Evolutionary conservation across 2,888 invertebrate species (phyloP).

Genomic region (Drosophila paramelanica): DNA sequence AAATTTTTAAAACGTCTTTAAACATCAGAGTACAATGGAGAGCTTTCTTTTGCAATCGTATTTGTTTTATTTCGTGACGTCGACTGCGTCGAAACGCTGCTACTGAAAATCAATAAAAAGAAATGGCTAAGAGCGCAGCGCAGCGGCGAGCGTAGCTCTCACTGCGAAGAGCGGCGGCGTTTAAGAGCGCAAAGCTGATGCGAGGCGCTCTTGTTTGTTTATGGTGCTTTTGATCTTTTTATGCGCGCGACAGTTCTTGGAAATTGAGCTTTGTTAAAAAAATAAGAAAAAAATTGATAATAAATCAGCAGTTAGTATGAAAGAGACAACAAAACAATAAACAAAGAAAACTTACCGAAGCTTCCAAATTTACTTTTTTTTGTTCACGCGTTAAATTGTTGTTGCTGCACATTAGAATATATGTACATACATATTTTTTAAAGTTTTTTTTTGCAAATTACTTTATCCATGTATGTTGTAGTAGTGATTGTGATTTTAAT

Average conservation of each 20-base stretch:
- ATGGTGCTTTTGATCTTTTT: slow-evolving; percentile 43
- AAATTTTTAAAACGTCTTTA: slow-evolving; percentile 29
- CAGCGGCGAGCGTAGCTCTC: slow-evolving; percentile 3
- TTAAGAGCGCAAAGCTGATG: slow-evolving; percentile 27
- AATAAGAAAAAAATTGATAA: not conserved
- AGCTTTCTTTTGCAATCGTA: slow-evolving; percentile 47
- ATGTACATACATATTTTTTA: no score
- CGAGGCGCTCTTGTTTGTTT: slow-evolving; percentile 17
- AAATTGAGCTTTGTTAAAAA: slow-evolving; percentile 23
- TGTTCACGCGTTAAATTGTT: not conserved
- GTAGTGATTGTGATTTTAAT: no score
- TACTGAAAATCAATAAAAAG: slow-evolving; percentile 64
- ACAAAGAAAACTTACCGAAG: slow-evolving; percentile 31
- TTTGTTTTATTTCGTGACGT: slow-evolving; percentile 14
- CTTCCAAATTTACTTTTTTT: not conserved
- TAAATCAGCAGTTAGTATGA: slow-evolving; percentile 4
- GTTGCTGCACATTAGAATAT: not conserved
- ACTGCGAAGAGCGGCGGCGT: slow-evolving; percentile 1
- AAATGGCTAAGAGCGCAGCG: slow-evolving; percentile 17
- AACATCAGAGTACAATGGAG: slow-evolving; percentile 34
- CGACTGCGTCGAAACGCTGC: slow-evolving; percentile 21
- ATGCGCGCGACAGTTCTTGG: slow-evolving; percentile 25
- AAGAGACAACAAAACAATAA: slow-evolving; percentile 5
- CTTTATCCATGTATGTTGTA: no score
- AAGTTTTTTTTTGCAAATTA: no score